Base-by-base conservation (phyloP, 2,797 vertebrate species). In the Scleropages formosus region DNA sequence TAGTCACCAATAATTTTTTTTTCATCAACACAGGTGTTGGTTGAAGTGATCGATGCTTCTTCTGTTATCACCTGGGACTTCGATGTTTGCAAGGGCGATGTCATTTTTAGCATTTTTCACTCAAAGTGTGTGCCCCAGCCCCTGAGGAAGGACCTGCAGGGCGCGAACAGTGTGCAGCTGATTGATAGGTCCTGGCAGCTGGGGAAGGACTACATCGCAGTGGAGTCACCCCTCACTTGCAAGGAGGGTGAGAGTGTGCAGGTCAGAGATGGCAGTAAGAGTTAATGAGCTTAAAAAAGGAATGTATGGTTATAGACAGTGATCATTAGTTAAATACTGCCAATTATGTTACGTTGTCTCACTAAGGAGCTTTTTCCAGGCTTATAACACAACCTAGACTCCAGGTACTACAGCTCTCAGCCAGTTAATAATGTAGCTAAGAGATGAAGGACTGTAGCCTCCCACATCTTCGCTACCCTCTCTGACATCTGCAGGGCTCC, bases 21-120 rank as follows among this genome's bases (percentile, higher is more conserved):
- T 49, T 46, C 64, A 60, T 44, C 16, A 53, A 12, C 62, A 46
- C 84, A 93, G 96, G 90, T 98, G 67, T 85, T 96, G 81, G 89
- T 98, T 27, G 95, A 98, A 89, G 97, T 98, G 53, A 96, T 96
- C 59, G 96, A 98, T 0, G 94, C 96, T 73, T 93, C 96, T 0
- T 98, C 96, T 0, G 97, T 99, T 80, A 96, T 99, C 90, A 99
- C 96, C 0, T 99, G 97, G 96, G 97, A 99, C 88, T 99, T 99
- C 60, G 97, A 99, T 0, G 95, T 99, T 76, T 98, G 96, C 87
- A 98, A 97, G 88, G 97, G 96, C 0, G 96, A 99, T 80, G 90
- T 99, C 0, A 93, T 97, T 59, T 99, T 99, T 82, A 98, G 97
- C 85, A 96, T 99, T 85, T 98, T 94, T 80, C 96, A 99, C 88